These are phyloP conservation scores for Artemia franciscana DNA, from an alignment of 1,140 invertebrate species.

Conservation along the genomic window DNA sequence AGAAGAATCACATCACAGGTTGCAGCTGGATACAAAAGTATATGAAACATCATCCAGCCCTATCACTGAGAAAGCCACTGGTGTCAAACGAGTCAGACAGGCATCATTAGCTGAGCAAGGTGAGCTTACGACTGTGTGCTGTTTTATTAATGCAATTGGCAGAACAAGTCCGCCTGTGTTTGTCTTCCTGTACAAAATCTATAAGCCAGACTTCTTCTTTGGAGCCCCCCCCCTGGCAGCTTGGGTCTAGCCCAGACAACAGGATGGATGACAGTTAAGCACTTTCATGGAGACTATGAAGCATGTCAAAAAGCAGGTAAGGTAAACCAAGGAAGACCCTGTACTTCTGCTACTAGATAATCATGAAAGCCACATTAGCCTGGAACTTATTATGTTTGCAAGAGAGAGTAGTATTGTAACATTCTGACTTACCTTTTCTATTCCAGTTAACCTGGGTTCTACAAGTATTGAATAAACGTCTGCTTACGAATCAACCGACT, in stretches of 20 bases:
- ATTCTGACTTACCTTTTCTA: too few relatives aligned
- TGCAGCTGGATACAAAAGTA: too few relatives aligned
- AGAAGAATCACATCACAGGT: too few relatives aligned
- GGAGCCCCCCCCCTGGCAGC: neutral
- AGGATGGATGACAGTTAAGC: neutral
- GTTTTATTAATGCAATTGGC: conserved; percentile 18
- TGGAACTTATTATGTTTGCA: neutral
- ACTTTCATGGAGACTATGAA: neutral
- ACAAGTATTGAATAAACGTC: too few relatives aligned
- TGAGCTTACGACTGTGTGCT: conserved; percentile 18
- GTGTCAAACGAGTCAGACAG: conserved; percentile 19
- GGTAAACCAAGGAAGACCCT: neutral
- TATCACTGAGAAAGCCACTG: too few relatives aligned
- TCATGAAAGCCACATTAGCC: neutral
- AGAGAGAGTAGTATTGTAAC: neutral
- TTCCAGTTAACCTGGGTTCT: too few relatives aligned
- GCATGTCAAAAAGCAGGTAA: neutral
- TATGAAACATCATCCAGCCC: too few relatives aligned
- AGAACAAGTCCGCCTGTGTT: conserved; percentile 19
- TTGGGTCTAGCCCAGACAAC: neutral
- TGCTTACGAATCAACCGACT: too few relatives aligned
- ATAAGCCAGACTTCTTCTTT: neutral
- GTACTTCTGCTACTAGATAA: neutral
- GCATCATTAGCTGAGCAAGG: conserved; percentile 19
- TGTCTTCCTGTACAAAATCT: conserved; percentile 16